Evolutionary conservation across 2,113 vertebrate species (phyloP), one percentile per base, ranked within the genome.

Genomic region (Sphaerodactylus townsendi): DNA sequence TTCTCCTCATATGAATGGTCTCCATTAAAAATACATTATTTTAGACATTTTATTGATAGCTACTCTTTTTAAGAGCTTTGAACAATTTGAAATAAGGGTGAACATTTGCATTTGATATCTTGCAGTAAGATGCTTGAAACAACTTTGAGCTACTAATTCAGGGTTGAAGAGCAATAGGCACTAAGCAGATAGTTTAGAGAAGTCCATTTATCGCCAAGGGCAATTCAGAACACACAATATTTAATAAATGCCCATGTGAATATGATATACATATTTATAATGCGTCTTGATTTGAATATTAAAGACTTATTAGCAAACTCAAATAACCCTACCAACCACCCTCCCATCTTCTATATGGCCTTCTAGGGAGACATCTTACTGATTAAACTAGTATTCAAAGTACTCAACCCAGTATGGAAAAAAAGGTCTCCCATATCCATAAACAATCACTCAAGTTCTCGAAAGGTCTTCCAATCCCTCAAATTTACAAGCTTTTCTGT

Each of bases 31-130:
- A 17, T 35, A 19, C 4, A 25, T 62, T 28, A 37, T 39, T 81
- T 39, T 39, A 81, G 37, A 72, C 15, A 62, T 74, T 78, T 41
- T 3, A 11, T 35, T 81, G 79, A 37, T 30, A 70, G 10, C 30
- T 0, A 0, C 19, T 0, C 0, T 0, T 0, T 68, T 70, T 41
- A 90, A 50, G 74, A 85, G 33, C 84, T 82, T 17, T 68, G 89
- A 71, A 84, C 76, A 23, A 37, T 78, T 41, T 33, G 59, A 81
- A 88, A 72, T 13, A 0, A 1, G 68, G 83, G 39, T 86, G 75
- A 85, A 0, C 69, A 86, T 85, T 37, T 88, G 82, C 28, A 73
- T 90, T 73, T 83, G 44, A n/a, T 93, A 68, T 64, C 53, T 78
- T 85, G 69, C 56, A 9, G 37, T 82, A 87, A 89, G 5, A 77